Evolutionary conservation across 2,797 vertebrate genomes (phyloP).

Genomic region (Thaleichthys pacificus): DNA sequence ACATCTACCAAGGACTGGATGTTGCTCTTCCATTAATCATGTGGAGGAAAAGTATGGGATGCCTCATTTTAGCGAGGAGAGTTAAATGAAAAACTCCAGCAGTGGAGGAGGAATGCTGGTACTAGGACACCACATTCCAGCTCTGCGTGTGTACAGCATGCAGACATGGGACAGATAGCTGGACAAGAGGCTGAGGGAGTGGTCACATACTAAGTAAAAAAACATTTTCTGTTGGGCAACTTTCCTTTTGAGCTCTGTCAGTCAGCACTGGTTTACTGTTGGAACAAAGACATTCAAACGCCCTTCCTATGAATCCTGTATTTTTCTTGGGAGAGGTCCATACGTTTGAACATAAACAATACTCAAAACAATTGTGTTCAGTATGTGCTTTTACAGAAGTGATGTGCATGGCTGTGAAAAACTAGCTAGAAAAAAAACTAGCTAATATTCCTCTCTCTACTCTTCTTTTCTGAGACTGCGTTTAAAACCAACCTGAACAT

Average conservation of each 20-base stretch:
- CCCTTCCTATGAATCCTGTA: too few relatives aligned
- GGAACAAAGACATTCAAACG: too few relatives aligned
- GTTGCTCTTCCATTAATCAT: slow-evolving; percentile 55
- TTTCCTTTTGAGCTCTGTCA: too few relatives aligned
- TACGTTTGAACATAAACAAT: too few relatives aligned
- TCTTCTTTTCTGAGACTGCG: too few relatives aligned
- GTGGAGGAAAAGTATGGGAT: slow-evolving; percentile 16
- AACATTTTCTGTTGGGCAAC: too few relatives aligned
- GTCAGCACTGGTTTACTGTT: too few relatives aligned
- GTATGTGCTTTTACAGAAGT: too few relatives aligned
- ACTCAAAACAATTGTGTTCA: too few relatives aligned
- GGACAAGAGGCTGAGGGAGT: background rate
- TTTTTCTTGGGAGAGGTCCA: too few relatives aligned
- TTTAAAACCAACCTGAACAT: background rate
- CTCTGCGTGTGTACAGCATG: background rate
- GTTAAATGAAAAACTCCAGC: slow-evolving; percentile 32
- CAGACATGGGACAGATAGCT: background rate
- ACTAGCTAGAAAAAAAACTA: background rate
- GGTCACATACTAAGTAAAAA: background rate
- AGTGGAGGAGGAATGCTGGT: background rate
- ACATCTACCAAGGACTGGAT: slow-evolving; percentile 34
- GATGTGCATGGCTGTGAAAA: too few relatives aligned
- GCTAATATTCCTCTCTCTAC: too few relatives aligned
- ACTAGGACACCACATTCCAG: background rate
- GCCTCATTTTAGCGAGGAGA: slow-evolving; percentile 31